These are phyloP conservation scores for Virgularia gustaviana DNA, from an alignment of 92 coral and sea anemone species.

Conservation along the genomic window DNA sequence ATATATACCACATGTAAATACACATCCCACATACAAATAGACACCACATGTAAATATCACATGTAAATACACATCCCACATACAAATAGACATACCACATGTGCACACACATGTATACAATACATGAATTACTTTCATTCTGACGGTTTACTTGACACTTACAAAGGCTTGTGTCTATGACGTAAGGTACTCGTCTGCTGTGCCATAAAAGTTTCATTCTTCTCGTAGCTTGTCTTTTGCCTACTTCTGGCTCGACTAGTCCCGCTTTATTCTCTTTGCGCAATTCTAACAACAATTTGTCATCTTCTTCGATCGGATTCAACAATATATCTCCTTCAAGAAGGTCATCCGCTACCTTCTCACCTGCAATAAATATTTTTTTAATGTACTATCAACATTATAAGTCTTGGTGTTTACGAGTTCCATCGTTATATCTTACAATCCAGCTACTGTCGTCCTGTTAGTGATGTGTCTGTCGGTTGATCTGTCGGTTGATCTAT, in stretches of 20 bases:
- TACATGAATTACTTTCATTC: too few species aligned
- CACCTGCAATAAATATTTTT: background rate
- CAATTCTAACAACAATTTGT: background rate
- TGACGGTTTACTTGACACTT: slow-evolving; percentile 1
- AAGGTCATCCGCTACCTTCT: slow-evolving; percentile 14
- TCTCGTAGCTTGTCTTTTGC: slow-evolving; percentile 19
- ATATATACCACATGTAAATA: too few species aligned
- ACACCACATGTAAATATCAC: too few species aligned
- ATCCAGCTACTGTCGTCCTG: too few species aligned
- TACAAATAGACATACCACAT: too few species aligned
- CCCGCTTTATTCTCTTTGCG: slow-evolving; percentile 6
- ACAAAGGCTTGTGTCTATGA: background rate
- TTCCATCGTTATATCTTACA: background rate
- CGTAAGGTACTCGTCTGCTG: slow-evolving; percentile 17
- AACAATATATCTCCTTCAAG: slow-evolving; percentile 22
- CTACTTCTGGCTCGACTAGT: background rate
- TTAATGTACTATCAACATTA: too few species aligned
- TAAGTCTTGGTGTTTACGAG: background rate
- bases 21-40: too few species aligned
- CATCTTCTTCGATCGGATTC: slow-evolving; percentile 17
- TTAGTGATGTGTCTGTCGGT: too few species aligned
- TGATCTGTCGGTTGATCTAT: too few species aligned
- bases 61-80: too few species aligned
- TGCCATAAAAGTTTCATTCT: slow-evolving; percentile 12
- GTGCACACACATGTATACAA: too few species aligned